Conservation (phyloP, 2,888 invertebrate species). For the Cerastis rubricosa region DNA sequence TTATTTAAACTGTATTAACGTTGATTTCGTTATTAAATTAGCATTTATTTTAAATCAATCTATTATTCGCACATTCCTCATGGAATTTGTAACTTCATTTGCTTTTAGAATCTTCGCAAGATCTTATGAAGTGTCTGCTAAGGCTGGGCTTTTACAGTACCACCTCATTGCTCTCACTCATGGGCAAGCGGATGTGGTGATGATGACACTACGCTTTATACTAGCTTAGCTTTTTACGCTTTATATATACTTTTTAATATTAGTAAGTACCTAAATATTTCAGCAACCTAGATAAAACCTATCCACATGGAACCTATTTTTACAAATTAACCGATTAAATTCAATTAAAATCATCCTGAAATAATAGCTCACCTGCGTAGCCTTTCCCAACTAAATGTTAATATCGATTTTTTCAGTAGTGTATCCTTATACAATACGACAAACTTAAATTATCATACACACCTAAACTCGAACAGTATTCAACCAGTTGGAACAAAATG, state of each 20-base stretch:
- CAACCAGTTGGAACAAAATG: conserved; percentile 14
- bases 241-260: too few relatives aligned
- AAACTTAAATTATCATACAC: not conserved
- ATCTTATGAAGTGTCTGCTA: too few relatives aligned
- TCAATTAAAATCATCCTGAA: not conserved
- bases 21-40: too few relatives aligned
- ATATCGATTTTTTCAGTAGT: not conserved
- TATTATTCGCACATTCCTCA: not conserved
- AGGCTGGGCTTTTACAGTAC: too few relatives aligned
- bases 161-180: too few relatives aligned
- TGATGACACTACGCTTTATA: too few relatives aligned
- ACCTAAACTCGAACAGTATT: conserved; percentile 6
- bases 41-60: too few relatives aligned
- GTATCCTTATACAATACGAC: not conserved
- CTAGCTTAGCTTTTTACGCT: too few relatives aligned
- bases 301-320: too few relatives aligned
- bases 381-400: not conserved
- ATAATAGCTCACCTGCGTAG: not conserved
- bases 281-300: too few relatives aligned
- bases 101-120: not conserved
- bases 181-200: too few relatives aligned
- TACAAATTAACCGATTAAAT: not conserved
- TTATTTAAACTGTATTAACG: not conserved
- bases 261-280: too few relatives aligned
- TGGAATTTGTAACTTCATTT: not conserved